Evolutionary conservation across 2,797 vertebrate species (phyloP).

Genomic region (Aselliscus stoliczkanus): DNA sequence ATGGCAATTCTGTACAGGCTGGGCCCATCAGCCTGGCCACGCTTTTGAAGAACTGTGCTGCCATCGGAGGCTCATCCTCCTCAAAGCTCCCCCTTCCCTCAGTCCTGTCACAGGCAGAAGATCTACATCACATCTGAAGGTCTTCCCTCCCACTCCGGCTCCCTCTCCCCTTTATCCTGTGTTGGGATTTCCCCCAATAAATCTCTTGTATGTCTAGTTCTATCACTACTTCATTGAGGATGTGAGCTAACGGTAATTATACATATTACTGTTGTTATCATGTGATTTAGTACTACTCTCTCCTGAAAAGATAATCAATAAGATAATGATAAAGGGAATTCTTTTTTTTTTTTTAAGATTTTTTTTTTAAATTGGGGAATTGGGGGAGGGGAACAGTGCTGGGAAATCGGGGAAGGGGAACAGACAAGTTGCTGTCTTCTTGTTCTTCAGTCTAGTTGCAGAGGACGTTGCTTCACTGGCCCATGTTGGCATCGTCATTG

Average conservation of each 20-base stretch:
- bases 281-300: too few species aligned
- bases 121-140: too few species aligned
- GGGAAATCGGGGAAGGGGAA: too few species aligned
- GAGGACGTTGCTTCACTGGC: too few species aligned
- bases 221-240: background rate
- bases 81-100: background rate
- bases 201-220: background rate
- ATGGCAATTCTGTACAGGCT: background rate
- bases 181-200: background rate
- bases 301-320: background rate
- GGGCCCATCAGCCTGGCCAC: rapidly evolving
- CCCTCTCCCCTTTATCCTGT: background rate
- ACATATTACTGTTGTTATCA: background rate
- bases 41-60: background rate
- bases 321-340: background rate
- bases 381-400: too few species aligned
- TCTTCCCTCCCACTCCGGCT: background rate
- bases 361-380: too few species aligned
- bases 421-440: too few species aligned
- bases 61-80: too few species aligned
- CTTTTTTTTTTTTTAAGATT: too few species aligned
- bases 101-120: background rate
- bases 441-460: too few species aligned
- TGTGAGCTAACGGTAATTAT: background rate
- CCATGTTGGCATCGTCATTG: too few species aligned